Evolutionary conservation across 2,888 invertebrate genomes (phyloP).

Genomic region (Drosophila hamatofila): DNA sequence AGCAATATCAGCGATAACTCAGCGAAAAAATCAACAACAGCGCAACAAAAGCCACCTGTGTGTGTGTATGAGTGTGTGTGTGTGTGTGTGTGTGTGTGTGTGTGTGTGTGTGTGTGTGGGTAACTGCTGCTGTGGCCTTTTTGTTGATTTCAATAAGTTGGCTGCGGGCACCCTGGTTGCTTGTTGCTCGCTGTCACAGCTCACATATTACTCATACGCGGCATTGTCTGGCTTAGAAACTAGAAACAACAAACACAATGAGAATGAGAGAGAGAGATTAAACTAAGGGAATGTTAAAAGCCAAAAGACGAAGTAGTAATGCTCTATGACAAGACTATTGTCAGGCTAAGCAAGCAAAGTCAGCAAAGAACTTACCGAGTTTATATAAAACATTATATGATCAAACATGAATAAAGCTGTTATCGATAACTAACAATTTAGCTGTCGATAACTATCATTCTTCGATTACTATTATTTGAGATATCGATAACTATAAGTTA

Average conservation of each 20-base stretch:
- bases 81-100: slow-evolving; percentile 14
- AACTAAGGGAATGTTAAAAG: neutral
- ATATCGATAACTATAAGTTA: neutral
- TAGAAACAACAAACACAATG: neutral
- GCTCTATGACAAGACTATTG: neutral
- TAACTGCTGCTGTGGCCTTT: slow-evolving; percentile 50
- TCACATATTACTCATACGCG: slow-evolving; percentile 71
- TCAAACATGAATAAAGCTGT: neutral
- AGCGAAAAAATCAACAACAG: slow-evolving; percentile 43
- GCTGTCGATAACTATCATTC: neutral
- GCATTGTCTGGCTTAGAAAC: slow-evolving; percentile 54
- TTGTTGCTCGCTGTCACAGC: slow-evolving; percentile 16
- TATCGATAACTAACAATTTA: neutral
- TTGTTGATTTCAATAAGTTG: slow-evolving; percentile 81
- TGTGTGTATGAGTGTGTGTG: slow-evolving; percentile 31
- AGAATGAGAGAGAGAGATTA: neutral
- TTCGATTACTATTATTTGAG: neutral
- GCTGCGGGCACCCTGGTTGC: slow-evolving; percentile 26
- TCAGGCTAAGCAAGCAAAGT: neutral
- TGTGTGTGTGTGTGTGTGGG: slow-evolving; percentile 12
- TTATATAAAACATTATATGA: too few species aligned
- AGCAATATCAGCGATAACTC: slow-evolving; percentile 78
- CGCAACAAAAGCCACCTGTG: slow-evolving; percentile 40
- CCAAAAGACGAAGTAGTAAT: slow-evolving; percentile 23
- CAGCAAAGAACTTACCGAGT: too few species aligned